Base-by-base conservation (phyloP, 2,888 invertebrate species). In the Eupithecia inturbata region DNA sequence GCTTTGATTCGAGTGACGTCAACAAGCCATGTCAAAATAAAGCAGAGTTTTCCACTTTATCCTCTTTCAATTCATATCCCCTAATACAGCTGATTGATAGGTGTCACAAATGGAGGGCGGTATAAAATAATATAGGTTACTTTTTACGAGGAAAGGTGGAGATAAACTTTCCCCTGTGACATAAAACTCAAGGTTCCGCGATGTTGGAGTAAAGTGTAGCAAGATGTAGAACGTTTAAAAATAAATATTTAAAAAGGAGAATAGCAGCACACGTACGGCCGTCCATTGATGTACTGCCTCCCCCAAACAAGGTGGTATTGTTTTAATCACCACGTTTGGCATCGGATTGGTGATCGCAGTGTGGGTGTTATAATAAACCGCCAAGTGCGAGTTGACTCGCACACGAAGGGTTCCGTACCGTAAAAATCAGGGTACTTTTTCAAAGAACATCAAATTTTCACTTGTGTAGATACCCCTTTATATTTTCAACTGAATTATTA, bases 121-220 rank as follows among this genome's bases (percentile, higher is more conserved):
- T 75, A 78, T 79, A 78, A 78, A 80, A 80, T 77, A 77, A 78
- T 77, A 72, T 78, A 74, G 76, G 72, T 76, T 67, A 73, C 62
- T 71, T 68, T 71, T 80, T 80, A 80, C 78, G 79, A 78, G 68
- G 76, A 67, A 70, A 53, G 78, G 70, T 75, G 60, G 77, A 78
- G 77, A 79, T 79, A 80, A 81, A 81, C 75, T 81, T 79, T 78
- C 78, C 66, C 75, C 70, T 63, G 73, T 67, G 71, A 75, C 77
- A 78, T 82, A 80, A 81, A 81, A 75, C 77, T 78, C 78, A 81
- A 79, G 80, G 80, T 77, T 77, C n/a, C 31, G 19, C 3, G n/a
- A n/a, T 5, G n/a, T 33, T 3, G 66, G 71, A 68, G 73, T 68
- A 9, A 12, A 60, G 22, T 33, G 0, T 0, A 60, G 10, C 22